Conservation (phyloP, 2,113 vertebrate species). For the Anas platyrhynchos region DNA sequence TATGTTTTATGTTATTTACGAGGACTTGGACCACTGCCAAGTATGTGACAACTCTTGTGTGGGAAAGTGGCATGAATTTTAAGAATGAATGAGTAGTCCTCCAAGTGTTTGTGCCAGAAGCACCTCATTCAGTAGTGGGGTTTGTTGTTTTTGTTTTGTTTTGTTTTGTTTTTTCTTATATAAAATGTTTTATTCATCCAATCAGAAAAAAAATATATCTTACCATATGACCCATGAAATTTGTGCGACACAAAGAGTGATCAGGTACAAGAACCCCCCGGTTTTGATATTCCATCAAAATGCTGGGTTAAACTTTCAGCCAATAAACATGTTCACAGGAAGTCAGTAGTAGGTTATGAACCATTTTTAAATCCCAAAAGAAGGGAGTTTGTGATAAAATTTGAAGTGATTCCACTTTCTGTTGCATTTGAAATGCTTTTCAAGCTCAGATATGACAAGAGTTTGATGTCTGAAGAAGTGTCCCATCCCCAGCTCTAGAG, state of each 20-base stretch:
- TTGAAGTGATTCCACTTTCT: not conserved
- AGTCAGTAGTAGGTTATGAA: not conserved
- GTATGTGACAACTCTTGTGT: conserved; percentile 47
- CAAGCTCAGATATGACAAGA: not conserved
- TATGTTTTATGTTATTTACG: conserved; percentile 33
- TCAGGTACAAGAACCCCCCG: not conserved
- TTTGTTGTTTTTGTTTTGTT: not conserved
- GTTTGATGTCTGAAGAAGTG: not conserved
- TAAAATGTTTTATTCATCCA: conserved; percentile 9
- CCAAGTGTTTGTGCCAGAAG: conserved; percentile 52
- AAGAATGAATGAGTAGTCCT: conserved; percentile 60
- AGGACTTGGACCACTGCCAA: conserved; percentile 32
- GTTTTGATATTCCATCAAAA: not conserved
- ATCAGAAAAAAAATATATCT: not conserved
- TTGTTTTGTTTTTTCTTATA: conserved; percentile 31
- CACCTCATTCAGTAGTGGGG: conserved; percentile 52
- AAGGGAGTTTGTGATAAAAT: not conserved
- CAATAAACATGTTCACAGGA: not conserved
- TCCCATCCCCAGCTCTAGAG: not conserved
- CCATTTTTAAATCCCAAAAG: not conserved
- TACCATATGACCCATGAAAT: not conserved
- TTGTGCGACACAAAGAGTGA: not conserved
- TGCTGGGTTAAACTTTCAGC: not conserved
- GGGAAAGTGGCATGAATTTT: conserved; percentile 69
- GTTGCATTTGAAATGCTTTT: conserved; percentile 24